Conservation (phyloP, 2,113 vertebrate genomes). For the Felis chaus region DNA sequence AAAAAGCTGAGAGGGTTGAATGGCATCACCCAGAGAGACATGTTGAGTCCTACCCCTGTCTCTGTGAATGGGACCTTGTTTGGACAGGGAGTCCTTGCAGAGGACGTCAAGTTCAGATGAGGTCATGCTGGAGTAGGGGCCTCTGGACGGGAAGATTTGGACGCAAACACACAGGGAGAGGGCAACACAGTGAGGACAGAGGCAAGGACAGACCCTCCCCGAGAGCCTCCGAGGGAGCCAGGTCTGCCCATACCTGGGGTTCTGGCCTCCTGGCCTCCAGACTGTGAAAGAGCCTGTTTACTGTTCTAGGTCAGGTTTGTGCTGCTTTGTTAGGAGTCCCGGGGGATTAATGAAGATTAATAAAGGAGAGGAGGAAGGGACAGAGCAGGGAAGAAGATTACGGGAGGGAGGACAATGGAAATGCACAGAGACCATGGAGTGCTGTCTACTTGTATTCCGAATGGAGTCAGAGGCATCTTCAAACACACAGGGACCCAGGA, state of each 20-base stretch:
- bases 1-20: not conserved
- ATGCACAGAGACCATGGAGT: not conserved
- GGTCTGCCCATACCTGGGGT: not conserved
- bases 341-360: not conserved
- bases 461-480: not conserved
- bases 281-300: not conserved
- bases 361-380: not conserved
- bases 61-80: not conserved
- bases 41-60: too few relatives aligned
- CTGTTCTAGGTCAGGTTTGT: accelerated
- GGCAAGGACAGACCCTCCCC: not conserved
- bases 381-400: accelerated
- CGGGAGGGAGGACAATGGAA: not conserved
- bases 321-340: not conserved
- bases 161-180: not conserved
- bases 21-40: not conserved
- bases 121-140: not conserved
- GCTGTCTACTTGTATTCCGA: not conserved
- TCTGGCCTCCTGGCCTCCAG: not conserved
- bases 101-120: too few relatives aligned
- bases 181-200: not conserved
- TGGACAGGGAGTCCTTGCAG: not conserved
- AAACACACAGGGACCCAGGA: accelerated
- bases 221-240: accelerated
- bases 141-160: not conserved